Conservation (phyloP, 2,888 invertebrate species). For the Anaspis maculata region DNA sequence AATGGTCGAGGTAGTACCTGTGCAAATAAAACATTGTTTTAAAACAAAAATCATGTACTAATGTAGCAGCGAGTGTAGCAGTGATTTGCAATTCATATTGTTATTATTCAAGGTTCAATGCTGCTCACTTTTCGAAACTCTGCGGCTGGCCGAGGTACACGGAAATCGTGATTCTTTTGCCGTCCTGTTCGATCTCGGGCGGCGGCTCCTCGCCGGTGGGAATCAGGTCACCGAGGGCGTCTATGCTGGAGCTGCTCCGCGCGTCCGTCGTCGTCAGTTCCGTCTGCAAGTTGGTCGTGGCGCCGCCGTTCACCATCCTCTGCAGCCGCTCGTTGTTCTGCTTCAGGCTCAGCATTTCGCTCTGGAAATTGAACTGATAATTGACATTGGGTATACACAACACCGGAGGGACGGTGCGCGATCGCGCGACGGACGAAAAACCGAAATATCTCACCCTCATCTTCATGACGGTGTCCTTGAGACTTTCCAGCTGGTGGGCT, state of each 20-base stretch:
- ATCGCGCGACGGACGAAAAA: too few relatives aligned
- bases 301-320: constrained; percentile 57
- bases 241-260: constrained; percentile 34
- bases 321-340: constrained; percentile 94
- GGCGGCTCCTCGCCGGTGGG: constrained; percentile 36
- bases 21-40: constrained; percentile 10
- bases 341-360: constrained; percentile 93
- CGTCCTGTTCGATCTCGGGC: constrained; percentile 51
- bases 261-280: constrained; percentile 28
- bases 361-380: constrained; percentile 47
- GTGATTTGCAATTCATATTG: too few relatives aligned
- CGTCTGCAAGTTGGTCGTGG: constrained; percentile 27
- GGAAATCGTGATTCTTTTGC: constrained; percentile 80
- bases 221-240: constrained; percentile 39
- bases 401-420: too few relatives aligned
- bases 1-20: constrained; percentile 38
- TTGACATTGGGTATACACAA: background rate
- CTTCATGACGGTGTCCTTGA: constrained; percentile 93
- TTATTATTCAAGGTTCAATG: too few relatives aligned
- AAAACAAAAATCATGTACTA: too few relatives aligned
- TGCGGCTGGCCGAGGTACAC: constrained; percentile 81
- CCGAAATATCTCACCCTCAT: constrained; percentile 89
- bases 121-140: too few relatives aligned
- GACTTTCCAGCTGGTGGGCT: constrained; percentile 92
- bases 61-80: too few relatives aligned